Evolutionary conservation across 2,888 invertebrate genomes (phyloP).

Genomic region (Sinhomidia bicolor): DNA sequence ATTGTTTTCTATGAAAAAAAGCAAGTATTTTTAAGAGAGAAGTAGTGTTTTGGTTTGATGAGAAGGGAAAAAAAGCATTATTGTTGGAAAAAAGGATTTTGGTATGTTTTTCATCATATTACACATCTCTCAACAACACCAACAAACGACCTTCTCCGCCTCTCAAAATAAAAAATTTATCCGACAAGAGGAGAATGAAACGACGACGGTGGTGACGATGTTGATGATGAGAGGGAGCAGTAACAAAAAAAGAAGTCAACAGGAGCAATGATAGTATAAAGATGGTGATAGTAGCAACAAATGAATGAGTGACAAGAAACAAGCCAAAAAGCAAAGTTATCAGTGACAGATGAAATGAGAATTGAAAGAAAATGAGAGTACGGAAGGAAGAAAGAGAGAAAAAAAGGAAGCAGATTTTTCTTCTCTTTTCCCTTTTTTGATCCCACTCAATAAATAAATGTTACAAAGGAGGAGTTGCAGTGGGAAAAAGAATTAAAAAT

Average conservation of each 20-base stretch:
- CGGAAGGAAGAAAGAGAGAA: neutral
- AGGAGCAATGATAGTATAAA: neutral
- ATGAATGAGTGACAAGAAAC: constrained; percentile 57
- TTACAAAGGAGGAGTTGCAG: neutral
- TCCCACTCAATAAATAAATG: constrained; percentile 15
- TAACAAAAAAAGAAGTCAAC: constrained; percentile 1
- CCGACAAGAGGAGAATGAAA: neutral
- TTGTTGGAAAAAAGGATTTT: neutral
- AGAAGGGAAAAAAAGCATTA: constrained; percentile 38
- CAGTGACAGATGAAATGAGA: constrained; percentile 71
- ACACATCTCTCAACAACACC: constrained; percentile 21
- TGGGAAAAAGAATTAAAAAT: neutral
- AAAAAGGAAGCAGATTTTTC: no score
- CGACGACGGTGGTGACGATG: neutral
- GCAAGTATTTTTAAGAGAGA: constrained; percentile 3
- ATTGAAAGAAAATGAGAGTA: constrained; percentile 43
- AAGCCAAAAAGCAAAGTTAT: constrained; percentile 60
- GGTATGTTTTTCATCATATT: constrained; percentile 31
- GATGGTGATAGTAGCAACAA: constrained; percentile 5
- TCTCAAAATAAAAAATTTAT: neutral
- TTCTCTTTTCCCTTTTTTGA: neutral
- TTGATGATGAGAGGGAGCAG: neutral
- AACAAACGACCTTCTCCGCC: constrained; percentile 35
- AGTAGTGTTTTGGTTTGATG: constrained; percentile 13
- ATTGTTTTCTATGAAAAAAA: constrained; percentile 21